Percentiles rank a stretch among this genome's conserved stretches.
Conservation (phyloP, 2,113 vertebrate species). For the Pseudorectes ferrugineus region DNA sequence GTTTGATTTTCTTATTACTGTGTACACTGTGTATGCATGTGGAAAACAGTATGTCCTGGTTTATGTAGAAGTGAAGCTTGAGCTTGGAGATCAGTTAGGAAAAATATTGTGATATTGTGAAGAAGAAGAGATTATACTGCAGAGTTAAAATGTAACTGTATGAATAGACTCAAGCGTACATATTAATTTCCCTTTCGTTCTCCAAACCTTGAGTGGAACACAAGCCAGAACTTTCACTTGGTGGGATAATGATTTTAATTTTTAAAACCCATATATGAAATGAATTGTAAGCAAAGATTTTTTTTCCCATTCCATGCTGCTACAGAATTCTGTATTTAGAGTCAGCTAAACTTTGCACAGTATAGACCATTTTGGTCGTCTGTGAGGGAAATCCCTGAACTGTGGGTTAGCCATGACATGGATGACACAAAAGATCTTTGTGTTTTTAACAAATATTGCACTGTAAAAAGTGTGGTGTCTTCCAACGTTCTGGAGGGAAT, state of each 20-base stretch:
- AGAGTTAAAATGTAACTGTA: neutral
- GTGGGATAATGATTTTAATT: neutral
- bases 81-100: neutral
- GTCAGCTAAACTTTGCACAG: neutral
- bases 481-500: neutral
- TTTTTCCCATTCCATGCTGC: neutral
- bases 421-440: neutral
- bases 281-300: neutral
- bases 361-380: neutral
- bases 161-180: neutral
- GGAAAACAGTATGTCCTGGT: neutral
- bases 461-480: neutral
- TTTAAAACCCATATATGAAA: neutral
- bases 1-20: neutral
- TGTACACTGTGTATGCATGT: neutral
- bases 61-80: neutral
- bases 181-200: neutral
- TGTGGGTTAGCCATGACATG: neutral
- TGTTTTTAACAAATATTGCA: neutral
- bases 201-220: neutral
- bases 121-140: neutral
- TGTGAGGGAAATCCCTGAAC: neutral
- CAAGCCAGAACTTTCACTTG: neutral
- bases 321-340: neutral
- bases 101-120: constrained; percentile 23